phyloP scores from a whole-genome alignment of 2,113 vertebrate genomes.

The Phasianus colchicus region DNA sequence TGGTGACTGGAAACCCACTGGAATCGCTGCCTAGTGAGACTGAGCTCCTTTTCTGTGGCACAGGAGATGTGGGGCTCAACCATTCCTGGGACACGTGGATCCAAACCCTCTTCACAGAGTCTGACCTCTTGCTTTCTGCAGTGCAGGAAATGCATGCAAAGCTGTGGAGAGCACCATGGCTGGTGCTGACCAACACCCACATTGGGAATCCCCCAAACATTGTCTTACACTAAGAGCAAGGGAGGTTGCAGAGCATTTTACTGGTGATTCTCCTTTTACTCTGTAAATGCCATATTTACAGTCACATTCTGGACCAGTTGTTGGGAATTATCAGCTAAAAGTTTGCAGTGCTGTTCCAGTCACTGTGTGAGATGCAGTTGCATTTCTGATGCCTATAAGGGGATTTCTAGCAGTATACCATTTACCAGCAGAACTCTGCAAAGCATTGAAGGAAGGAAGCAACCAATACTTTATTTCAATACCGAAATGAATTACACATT shows the following conservation, averaged over 20 bases:
- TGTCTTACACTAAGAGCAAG: not conserved
- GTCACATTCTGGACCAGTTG: not conserved
- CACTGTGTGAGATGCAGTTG: not conserved
- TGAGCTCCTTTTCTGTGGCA: accelerated
- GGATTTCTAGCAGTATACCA: accelerated
- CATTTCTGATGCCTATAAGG: not conserved
- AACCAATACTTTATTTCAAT: not conserved
- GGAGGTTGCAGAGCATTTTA: not conserved
- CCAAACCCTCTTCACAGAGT: not conserved
- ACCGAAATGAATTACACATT: accelerated
- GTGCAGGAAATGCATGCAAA: not conserved
- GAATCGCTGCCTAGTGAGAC: not conserved
- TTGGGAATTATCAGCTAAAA: accelerated
- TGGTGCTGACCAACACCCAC: not conserved
- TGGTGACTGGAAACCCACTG: accelerated
- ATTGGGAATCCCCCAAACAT: accelerated
- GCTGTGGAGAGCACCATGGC: not conserved
- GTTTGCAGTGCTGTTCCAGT: accelerated
- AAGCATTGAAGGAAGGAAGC: not conserved
- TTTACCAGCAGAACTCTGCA: not conserved
- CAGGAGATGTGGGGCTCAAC: not conserved
- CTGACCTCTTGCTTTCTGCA: not conserved
- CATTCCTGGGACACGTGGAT: not conserved
- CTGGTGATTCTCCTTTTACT: not conserved
- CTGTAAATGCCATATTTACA: not conserved